Evolutionary conservation across 2,888 invertebrate genomes (phyloP).

Genomic region (Mimumesa dahlbomi): DNA sequence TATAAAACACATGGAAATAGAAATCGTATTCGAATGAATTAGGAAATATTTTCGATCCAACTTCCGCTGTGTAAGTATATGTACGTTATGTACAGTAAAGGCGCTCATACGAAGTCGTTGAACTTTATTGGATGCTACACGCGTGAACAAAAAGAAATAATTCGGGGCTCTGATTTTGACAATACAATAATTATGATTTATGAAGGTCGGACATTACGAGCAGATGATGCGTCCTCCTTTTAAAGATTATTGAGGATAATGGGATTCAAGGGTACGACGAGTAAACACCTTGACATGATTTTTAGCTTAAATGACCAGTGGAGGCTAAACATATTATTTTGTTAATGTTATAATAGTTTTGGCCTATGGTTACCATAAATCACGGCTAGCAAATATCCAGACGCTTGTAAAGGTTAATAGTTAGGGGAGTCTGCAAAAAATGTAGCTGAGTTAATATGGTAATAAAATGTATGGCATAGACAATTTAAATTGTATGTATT

Average conservation of each 20-base stretch:
- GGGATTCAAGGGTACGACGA: slow-evolving; percentile 51
- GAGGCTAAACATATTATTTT: slow-evolving; percentile 40
- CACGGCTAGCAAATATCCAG: too few relatives aligned
- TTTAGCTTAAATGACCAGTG: slow-evolving; percentile 28
- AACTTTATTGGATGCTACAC: slow-evolving; percentile 2
- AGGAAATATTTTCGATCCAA: too few relatives aligned
- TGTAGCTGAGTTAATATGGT: too few relatives aligned
- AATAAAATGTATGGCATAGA: too few relatives aligned
- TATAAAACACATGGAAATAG: too few relatives aligned
- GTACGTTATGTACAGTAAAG: too few relatives aligned
- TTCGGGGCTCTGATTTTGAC: slow-evolving; percentile 39
- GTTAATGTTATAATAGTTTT: slow-evolving; percentile 11
- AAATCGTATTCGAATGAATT: too few relatives aligned
- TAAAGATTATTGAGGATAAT: slow-evolving; percentile 55
- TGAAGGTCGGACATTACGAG: slow-evolving; percentile 36
- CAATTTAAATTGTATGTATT: too few relatives aligned
- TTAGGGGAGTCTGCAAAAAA: too few relatives aligned
- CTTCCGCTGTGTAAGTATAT: too few relatives aligned
- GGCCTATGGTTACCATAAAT: too few relatives aligned
- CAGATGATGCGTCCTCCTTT: slow-evolving; percentile 50
- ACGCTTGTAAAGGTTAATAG: too few relatives aligned
- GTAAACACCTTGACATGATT: slow-evolving; percentile 53
- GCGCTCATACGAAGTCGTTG: not conserved
- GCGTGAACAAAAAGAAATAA: slow-evolving; percentile 22
- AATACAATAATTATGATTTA: slow-evolving; percentile 55